Evolutionary conservation across 2,113 vertebrate genomes (phyloP).

Genomic region (Petromus typicus): DNA sequence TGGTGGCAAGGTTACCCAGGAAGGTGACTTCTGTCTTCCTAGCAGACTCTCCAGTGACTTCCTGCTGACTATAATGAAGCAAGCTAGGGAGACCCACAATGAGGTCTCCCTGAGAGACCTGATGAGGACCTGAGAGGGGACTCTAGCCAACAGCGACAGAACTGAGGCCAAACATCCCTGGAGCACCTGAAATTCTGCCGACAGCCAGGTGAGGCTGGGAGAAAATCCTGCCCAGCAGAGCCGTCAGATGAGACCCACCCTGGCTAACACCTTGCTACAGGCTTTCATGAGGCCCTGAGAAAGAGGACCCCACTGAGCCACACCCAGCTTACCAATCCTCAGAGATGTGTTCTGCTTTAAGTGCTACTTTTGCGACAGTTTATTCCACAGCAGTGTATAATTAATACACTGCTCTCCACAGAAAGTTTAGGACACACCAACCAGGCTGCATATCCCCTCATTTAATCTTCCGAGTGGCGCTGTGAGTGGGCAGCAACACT

Average conservation of each 20-base stretch:
- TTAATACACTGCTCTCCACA: background rate
- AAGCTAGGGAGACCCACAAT: background rate
- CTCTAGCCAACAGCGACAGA: background rate
- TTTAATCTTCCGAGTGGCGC: background rate
- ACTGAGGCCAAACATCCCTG: background rate
- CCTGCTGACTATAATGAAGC: background rate
- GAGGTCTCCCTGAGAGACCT: too few relatives aligned
- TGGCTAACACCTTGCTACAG: background rate
- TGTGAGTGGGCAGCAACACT: accelerated
- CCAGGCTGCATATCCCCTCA: background rate
- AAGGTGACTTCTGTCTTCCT: background rate
- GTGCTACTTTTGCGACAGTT: background rate
- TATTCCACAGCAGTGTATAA: background rate
- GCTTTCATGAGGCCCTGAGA: background rate
- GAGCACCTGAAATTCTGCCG: background rate
- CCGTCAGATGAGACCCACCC: background rate
- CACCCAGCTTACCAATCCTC: background rate
- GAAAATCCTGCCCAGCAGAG: background rate
- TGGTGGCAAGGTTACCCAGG: background rate
- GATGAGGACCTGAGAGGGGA: background rate
- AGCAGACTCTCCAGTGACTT: background rate
- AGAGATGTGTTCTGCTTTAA: background rate
- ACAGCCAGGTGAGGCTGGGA: background rate
- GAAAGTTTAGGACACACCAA: background rate
- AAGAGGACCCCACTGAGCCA: background rate